Base-by-base conservation (phyloP, 2,797 vertebrate species). In the Otolemur crassicaudatus region DNA sequence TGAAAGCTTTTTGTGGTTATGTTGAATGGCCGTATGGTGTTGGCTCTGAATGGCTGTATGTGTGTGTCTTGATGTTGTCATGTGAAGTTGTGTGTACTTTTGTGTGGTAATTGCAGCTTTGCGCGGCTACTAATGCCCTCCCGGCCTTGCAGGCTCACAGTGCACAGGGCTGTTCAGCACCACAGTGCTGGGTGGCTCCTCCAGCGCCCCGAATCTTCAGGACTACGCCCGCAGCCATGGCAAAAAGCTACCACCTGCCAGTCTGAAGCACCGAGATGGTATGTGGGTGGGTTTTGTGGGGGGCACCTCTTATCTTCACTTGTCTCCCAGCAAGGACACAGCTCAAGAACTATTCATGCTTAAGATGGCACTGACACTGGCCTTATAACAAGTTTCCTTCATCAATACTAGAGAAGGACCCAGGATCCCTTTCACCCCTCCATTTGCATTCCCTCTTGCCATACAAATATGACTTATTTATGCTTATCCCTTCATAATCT, bases 161-260 rank as follows among this genome's bases (percentile, higher is more conserved):
- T 99, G 99, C 97, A 99, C 99, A 98, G 99, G 99, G 97, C 99
- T 99, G 98, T 99, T 99, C 99, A 99, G 99, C 99, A 99, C 99
- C 99, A 99, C 99, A 94, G 99, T 99, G 99, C 99, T 99, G 96
- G 99, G 99, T 97, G 99, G 99, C 98, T 99, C 99, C 97, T 99
- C 99, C 99, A 99, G 99, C 94, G 99, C 99, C 98, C 99, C 99
- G 98, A 99, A 99, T 98, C 99, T 99, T 98, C 99, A 99, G 99
- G 99, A 99, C 99, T 99, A 99, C 99, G 99, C 99, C 95, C 99
- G 99, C 98, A 99, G 99, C 98, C 99, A 99, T 97, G 99, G 99
- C 99, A 99, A 99, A 99, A 99, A 99, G 99, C 99, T 99, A 98
- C 99, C 99, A 98, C 99, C 98, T 80, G 98, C 99, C 99, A 99